Percentiles rank a stretch among this genome's conserved stretches.
Conservation (phyloP, 2,113 vertebrate species). For the Empidonax alnorum region DNA sequence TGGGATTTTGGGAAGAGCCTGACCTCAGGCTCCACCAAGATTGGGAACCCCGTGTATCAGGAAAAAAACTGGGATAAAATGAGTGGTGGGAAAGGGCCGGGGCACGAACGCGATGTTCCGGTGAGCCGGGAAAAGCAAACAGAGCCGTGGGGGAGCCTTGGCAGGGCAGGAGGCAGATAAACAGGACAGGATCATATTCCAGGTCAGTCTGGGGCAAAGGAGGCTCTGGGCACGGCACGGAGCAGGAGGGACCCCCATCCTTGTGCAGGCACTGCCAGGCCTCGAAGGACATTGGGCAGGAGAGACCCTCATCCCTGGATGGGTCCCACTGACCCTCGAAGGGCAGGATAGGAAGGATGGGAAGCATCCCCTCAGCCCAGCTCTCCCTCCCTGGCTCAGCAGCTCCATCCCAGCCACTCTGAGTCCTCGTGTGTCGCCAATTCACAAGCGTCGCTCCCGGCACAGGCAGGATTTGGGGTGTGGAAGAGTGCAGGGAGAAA, state of each 20-base stretch:
- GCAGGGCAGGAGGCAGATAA: background rate
- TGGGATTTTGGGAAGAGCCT: background rate
- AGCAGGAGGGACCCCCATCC: background rate
- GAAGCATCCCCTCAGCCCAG: background rate
- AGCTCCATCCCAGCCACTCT: background rate
- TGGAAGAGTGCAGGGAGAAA: accelerated
- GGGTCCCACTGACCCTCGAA: too few species aligned
- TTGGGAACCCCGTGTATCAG: accelerated
- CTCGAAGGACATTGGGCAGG: too few species aligned
- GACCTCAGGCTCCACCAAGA: background rate
- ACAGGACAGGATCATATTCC: background rate
- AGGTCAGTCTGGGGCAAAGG: background rate
- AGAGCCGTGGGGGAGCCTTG: background rate
- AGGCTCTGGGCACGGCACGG: accelerated
- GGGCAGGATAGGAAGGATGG: background rate
- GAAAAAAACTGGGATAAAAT: too few species aligned
- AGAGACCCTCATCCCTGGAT: accelerated
- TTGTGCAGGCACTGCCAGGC: background rate
- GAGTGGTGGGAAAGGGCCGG: background rate
- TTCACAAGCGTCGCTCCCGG: accelerated
- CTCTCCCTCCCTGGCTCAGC: background rate
- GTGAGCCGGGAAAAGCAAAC: constrained; percentile 31
- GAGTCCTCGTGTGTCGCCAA: accelerated
- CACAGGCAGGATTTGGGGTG: accelerated
- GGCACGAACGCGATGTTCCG: background rate